phyloP scores from a whole-genome alignment of 30 jellyfish, hydroid and myxozoan genomes.

The Hydractinia echinata region DNA sequence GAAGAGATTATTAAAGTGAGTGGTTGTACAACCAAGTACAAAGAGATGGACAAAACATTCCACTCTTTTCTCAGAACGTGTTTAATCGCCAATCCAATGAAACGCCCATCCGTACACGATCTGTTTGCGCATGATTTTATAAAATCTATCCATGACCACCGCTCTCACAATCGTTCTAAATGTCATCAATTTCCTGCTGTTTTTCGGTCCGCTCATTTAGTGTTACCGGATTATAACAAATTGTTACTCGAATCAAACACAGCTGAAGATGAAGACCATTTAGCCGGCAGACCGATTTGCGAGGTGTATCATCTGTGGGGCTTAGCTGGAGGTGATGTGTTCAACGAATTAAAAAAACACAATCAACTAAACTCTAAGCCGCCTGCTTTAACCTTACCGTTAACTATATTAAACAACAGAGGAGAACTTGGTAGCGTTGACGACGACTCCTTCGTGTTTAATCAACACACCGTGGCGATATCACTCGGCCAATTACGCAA shows the following conservation, averaged over 20 bases:
- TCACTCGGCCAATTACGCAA: conserved; percentile 54
- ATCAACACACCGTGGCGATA: conserved; percentile 56
- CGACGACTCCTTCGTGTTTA: conserved; percentile 57
- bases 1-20: conserved; percentile 28
- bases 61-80: conserved; percentile 64
- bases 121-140: conserved; percentile 27
- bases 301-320: conserved; percentile 83
- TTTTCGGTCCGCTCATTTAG: conserved; percentile 54
- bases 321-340: conserved; percentile 93
- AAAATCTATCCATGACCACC: conserved; percentile 8
- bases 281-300: conserved; percentile 62
- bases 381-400: conserved; percentile 71
- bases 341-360: conserved; percentile 65
- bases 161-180: conserved; percentile 1
- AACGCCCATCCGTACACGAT: conserved; percentile 25
- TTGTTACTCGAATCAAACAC: conserved; percentile 60
- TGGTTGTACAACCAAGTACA: neutral
- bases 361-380: conserved; percentile 62
- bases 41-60: conserved; percentile 43
- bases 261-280: conserved; percentile 67
- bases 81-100: conserved; percentile 45
- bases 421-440: conserved; percentile 80
- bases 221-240: conserved; percentile 62
- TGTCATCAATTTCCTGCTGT: conserved; percentile 70
- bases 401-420: conserved; percentile 63